Evolutionary conservation across 2,888 invertebrate species (phyloP), one percentile per base, ranked within the genome.

Genomic region (Sericinus montela): DNA sequence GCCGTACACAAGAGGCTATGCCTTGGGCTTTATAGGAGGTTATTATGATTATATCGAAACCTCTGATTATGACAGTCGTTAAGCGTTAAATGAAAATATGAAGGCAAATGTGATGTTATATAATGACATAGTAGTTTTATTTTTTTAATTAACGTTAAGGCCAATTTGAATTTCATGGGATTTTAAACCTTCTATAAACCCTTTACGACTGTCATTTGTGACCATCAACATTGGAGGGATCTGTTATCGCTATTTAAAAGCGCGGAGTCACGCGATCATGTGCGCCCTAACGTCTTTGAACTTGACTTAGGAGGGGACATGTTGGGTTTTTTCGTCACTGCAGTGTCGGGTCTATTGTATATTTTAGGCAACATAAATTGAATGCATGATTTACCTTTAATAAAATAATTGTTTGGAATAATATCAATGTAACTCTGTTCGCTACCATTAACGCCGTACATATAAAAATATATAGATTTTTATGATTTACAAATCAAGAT

Each of bases 231-330:
- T 29, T 10, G 40, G 15, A 60, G 59, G 57, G 57, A 48, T 49
- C 59, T 67, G 69, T 71, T 77, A 69, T 68, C 63, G 63, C 60
- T 58, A 61, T 65, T 63, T 72, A 71, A 78, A 72, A 67, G 72
- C 57, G 60, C 53, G 42, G 35, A 73, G 78, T 74, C 85, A 84
- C 81, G 84, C 84, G 72, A 84, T 69, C 69, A 72, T 55, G 66
- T 75, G 64, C 70, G 72, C 65, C 66, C 63, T 67, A 69, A 69
- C 75, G 73, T 72, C 76, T 81, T 75, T 73, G 72, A 75, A 73
- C 75, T 59, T 56, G 39, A 19, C 51, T 48, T 39, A 44, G 44
- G 37, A 44, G 44, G 37, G 39, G 44, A 29, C 39, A 42, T 37
- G 30, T 38, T 45, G 46, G 40, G 41, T 53, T 55, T 54, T 56